Conservation (phyloP, 2,797 vertebrate species). For the Coccyzus lansbergi region DNA sequence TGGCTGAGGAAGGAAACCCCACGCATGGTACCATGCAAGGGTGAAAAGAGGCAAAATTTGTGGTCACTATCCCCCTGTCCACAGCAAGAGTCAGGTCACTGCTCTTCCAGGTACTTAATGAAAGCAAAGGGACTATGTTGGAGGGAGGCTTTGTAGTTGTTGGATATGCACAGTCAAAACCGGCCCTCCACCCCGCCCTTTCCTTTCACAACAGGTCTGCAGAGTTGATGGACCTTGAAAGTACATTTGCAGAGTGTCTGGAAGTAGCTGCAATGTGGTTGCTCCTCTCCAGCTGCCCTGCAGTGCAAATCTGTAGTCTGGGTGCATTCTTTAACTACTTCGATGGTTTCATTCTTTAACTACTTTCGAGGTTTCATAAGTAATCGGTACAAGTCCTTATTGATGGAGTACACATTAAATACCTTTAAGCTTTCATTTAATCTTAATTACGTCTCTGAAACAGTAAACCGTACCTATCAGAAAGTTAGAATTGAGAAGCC, state of each 20-base stretch:
- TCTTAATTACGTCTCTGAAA: constrained; percentile 11
- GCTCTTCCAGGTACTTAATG: background rate
- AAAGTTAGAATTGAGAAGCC: background rate
- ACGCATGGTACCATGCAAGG: background rate
- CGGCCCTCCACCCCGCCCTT: background rate
- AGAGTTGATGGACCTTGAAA: constrained; percentile 13
- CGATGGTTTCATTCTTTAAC: background rate
- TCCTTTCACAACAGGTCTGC: background rate
- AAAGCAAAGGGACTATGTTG: background rate
- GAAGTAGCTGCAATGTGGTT: background rate
- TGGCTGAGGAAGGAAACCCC: background rate
- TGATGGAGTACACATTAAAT: background rate
- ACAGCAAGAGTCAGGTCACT: background rate
- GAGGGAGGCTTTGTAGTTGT: background rate
- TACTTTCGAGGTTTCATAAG: background rate
- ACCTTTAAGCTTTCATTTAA: constrained; percentile 11
- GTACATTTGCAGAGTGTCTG: background rate
- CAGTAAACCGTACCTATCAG: background rate
- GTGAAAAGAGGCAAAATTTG: background rate
- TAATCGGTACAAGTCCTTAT: background rate
- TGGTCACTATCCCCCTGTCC: background rate
- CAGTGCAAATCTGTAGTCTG: background rate
- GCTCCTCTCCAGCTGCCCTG: background rate
- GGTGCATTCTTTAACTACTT: background rate
- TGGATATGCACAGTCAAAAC: background rate